A percentile compares a stretch with the other conserved stretches of the same genome.
Evolutionary conservation across 2,797 vertebrate species (phyloP).

Genomic region (Sebastes taczanowskii): DNA sequence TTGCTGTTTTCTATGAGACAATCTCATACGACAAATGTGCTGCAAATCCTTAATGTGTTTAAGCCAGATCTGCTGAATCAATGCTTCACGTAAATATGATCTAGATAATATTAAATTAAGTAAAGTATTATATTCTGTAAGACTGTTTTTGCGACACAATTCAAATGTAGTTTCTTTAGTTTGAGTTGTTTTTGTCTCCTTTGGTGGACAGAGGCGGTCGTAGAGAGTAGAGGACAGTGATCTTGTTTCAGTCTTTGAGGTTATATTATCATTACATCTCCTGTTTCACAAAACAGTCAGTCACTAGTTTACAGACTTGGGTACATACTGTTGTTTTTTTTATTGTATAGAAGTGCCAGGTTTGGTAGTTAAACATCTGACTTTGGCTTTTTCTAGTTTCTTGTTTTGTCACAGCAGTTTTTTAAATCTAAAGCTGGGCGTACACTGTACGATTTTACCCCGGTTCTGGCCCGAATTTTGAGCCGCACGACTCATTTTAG

Average conservation of each 20-base stretch:
- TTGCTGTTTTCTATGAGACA: slow-evolving; percentile 31
- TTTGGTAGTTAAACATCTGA: background rate
- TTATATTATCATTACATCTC: background rate
- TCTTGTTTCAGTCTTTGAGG: background rate
- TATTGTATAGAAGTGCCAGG: background rate
- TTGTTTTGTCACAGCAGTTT: background rate
- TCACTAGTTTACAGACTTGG: background rate
- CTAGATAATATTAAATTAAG: background rate
- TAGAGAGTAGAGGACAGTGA: background rate
- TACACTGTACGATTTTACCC: too few relatives aligned
- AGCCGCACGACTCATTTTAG: too few relatives aligned
- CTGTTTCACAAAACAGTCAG: background rate
- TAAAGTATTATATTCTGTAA: background rate
- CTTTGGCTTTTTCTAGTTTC: background rate
- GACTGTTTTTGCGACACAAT: background rate
- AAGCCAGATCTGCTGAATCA: background rate
- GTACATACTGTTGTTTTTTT: background rate
- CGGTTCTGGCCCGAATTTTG: too few relatives aligned
- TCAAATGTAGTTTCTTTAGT: background rate
- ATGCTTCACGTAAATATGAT: background rate
- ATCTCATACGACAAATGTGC: slow-evolving; percentile 10
- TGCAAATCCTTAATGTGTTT: background rate
- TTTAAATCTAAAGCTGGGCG: too few relatives aligned
- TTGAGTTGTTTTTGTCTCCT: background rate
- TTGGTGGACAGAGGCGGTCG: background rate